Conservation (phyloP, 2,888 invertebrate genomes). For the Strigamia crassipes region DNA sequence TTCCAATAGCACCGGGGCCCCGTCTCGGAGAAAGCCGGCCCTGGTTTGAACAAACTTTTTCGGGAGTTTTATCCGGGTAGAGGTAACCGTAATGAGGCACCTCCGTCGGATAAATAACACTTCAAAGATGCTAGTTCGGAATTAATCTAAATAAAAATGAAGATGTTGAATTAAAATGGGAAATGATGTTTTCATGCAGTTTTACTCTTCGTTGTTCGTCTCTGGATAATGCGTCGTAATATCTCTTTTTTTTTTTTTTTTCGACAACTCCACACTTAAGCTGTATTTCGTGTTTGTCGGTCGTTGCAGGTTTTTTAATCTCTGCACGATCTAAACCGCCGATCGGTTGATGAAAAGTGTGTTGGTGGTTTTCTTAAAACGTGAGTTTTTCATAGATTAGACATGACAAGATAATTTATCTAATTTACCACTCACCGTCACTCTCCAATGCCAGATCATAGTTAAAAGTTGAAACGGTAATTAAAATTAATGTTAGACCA, state of each 20-base stretch:
- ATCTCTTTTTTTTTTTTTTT: background rate
- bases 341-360: constrained; percentile 24
- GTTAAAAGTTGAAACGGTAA: background rate
- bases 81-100: constrained; percentile 59
- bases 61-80: constrained; percentile 50
- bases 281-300: background rate
- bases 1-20: too few species aligned
- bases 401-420: background rate
- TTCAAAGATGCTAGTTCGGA: too few species aligned
- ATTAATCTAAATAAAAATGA: constrained; percentile 51
- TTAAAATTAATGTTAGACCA: background rate
- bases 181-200: background rate
- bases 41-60: too few species aligned
- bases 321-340: background rate
- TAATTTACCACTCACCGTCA: background rate
- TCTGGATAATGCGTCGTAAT: too few species aligned
- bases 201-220: constrained; percentile 4
- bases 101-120: too few species aligned
- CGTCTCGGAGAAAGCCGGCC: too few species aligned
- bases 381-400: background rate
- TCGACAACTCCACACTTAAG: background rate
- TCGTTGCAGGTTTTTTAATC: background rate
- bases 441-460: background rate
- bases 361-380: background rate
- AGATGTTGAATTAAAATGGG: background rate